These are phyloP conservation scores for Lycaena phlaeas DNA, from an alignment of 2,888 invertebrate genomes.

Conservation along the genomic window DNA sequence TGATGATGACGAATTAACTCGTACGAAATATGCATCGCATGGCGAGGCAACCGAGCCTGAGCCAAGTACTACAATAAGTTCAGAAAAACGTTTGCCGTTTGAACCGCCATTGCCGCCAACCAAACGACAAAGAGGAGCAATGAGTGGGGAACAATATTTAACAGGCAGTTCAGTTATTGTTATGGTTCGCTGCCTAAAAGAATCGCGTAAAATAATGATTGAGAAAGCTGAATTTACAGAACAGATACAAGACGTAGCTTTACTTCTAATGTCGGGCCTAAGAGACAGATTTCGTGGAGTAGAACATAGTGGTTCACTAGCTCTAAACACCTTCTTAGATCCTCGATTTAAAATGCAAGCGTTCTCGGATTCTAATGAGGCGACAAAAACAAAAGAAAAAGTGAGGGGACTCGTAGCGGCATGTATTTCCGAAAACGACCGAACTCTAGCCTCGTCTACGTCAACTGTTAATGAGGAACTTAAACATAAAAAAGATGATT, in stretches of 20 bases:
- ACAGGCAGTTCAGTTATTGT: neutral
- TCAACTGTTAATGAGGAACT: no score
- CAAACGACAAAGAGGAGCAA: no score
- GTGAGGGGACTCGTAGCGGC: neutral
- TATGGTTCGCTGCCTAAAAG: neutral
- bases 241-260: neutral
- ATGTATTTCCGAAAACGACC: neutral
- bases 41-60: no score
- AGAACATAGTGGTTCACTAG: neutral
- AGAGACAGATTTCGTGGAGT: neutral
- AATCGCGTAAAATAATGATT: neutral
- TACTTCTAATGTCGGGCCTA: neutral
- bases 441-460: no score
- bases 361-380: neutral
- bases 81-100: no score
- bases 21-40: no score
- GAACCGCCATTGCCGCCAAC: no score
- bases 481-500: no score
- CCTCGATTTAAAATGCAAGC: constrained; percentile 1
- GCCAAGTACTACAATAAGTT: no score
- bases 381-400: neutral
- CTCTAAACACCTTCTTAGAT: neutral
- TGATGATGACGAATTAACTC: neutral
- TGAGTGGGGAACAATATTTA: constrained; percentile 15
- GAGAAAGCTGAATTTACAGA: neutral